Conservation (phyloP, 1,140 invertebrate species). For the Formica selysi region DNA sequence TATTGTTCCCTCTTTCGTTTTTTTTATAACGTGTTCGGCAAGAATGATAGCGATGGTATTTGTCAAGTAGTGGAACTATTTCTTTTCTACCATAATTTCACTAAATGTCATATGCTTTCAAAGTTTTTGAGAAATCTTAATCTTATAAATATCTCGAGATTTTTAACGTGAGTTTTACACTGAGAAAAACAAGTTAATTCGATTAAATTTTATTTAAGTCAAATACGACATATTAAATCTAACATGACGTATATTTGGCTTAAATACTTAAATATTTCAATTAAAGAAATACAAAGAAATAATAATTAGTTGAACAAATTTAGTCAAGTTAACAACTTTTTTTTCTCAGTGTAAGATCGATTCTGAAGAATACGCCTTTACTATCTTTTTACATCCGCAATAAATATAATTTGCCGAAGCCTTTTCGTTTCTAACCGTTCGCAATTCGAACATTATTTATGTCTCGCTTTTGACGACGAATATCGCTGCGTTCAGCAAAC, state of each 20-base stretch:
- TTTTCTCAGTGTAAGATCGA: too few species aligned
- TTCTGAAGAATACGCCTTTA: background rate
- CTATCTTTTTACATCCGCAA: background rate
- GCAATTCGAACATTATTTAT: background rate
- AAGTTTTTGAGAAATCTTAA: background rate
- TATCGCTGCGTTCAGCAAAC: background rate
- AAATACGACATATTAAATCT: too few species aligned
- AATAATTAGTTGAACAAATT: too few species aligned
- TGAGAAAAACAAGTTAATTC: too few species aligned
- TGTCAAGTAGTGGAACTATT: background rate
- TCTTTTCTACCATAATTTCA: background rate
- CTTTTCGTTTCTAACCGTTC: background rate
- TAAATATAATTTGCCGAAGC: background rate
- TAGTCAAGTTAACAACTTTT: too few species aligned
- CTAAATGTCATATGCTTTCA: background rate
- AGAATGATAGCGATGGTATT: background rate
- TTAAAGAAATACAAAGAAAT: too few species aligned
- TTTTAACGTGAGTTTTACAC: too few species aligned
- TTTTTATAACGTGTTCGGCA: background rate
- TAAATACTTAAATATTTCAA: too few species aligned
- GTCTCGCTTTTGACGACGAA: background rate
- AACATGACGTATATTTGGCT: too few species aligned
- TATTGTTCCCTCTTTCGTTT: conserved; percentile 3
- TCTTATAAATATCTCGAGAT: too few species aligned
- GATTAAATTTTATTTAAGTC: too few species aligned